Conservation (phyloP, 1,140 invertebrate genomes). For the Drosophila sechellia region DNA sequence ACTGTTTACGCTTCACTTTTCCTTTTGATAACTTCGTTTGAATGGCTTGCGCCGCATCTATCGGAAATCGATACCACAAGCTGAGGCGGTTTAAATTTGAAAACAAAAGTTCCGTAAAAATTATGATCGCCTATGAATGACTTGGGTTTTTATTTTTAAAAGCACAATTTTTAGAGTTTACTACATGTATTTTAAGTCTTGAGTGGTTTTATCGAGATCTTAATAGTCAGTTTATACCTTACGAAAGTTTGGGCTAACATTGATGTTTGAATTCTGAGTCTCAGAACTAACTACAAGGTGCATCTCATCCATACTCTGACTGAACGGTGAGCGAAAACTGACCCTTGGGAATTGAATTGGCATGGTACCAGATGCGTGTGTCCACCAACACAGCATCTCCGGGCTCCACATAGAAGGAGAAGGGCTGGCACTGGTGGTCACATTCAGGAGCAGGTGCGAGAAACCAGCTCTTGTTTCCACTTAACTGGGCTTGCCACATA, state of each 20-base stretch:
- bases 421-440: constrained; percentile 89
- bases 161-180: too few species aligned
- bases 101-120: background rate
- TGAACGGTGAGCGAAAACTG: constrained; percentile 95
- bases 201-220: too few species aligned
- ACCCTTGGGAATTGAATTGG: constrained; percentile 92
- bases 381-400: constrained; percentile 95
- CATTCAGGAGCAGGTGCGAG: constrained; percentile 95
- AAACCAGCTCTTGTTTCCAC: constrained; percentile 93
- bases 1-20: background rate
- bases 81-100: background rate
- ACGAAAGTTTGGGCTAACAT: too few species aligned
- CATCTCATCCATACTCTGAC: constrained; percentile 93
- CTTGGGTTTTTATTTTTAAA: too few species aligned
- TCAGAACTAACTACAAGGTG: too few species aligned
- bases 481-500: constrained; percentile 97
- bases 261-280: too few species aligned
- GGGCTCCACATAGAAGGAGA: constrained; percentile 92
- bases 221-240: too few species aligned
- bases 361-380: constrained; percentile 97
- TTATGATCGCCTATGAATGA: background rate
- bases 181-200: too few species aligned
- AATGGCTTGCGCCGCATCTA: constrained; percentile 12
- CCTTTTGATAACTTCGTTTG: constrained; percentile 11
- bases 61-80: constrained; percentile 1